These are phyloP conservation scores for Callionymus lyra DNA, from an alignment of 2,113 vertebrate genomes.

Conservation along the genomic window DNA sequence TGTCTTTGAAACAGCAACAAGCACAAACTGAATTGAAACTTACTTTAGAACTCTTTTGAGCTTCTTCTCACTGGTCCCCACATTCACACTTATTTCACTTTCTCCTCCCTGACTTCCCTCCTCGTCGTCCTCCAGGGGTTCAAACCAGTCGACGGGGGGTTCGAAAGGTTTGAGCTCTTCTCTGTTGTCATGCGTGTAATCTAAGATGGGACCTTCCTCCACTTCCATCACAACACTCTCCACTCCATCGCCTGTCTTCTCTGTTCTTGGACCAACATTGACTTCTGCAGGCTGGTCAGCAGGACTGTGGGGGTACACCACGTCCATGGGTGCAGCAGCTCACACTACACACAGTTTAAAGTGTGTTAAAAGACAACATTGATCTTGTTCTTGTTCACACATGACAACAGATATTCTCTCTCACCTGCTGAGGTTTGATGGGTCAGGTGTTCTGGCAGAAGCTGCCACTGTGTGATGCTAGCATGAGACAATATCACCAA, in stretches of 20 bases:
- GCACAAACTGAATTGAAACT: constrained; percentile 11
- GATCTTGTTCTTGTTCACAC: no score
- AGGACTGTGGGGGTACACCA: constrained; percentile 12
- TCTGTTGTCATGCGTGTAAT: background rate
- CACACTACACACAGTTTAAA: background rate
- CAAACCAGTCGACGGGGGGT: constrained; percentile 64
- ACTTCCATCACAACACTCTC: background rate
- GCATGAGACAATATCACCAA: no score
- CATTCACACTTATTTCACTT: constrained; percentile 57
- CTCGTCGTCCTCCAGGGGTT: constrained; percentile 63
- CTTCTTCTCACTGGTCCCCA: constrained; percentile 45
- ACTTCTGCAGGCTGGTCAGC: constrained; percentile 11
- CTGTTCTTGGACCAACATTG: constrained; percentile 12
- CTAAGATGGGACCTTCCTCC: background rate
- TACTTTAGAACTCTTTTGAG: constrained; percentile 24
- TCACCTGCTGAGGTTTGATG: no score
- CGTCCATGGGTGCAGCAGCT: constrained; percentile 33
- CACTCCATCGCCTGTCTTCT: constrained; percentile 2
- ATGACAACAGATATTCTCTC: no score
- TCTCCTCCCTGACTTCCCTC: constrained; percentile 61
- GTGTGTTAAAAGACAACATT: constrained; percentile 1
- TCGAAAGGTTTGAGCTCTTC: constrained; percentile 18
- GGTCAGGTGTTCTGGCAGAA: no score
- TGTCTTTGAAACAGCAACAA: no score
- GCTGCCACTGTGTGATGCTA: no score